Base-by-base conservation (phyloP, 2,888 invertebrate genomes). In the Acleris holmiana region DNA sequence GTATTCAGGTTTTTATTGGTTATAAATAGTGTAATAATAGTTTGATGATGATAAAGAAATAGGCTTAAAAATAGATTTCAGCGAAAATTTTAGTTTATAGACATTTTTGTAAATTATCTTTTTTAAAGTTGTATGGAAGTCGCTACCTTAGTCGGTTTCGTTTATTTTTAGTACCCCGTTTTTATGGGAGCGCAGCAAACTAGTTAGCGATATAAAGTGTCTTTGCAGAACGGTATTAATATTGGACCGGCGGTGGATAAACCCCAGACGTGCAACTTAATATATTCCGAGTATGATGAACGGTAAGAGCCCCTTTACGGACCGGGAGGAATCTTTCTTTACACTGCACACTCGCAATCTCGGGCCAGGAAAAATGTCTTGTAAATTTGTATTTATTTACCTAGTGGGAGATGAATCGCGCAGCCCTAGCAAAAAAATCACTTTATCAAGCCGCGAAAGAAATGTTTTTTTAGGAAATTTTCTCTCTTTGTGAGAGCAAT, bases 261-360 rank as follows among this genome's bases (percentile, higher is more conserved):
- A 67, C 66, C 67, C 53, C 67, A 71, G 69, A 74, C 70, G 70
- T 72, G 76, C 72, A 46, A 70, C 67, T 67, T 80, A 78, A 83
- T 84, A 80, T 82, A 82, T 83, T 80, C 79, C 69, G 71, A 71
- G 72, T 75, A 81, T 81, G 80, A 80, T 72, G 76, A 73, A 82
- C 78, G 76, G 72, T 76, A 75, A 76, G 72, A 74, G 73, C 41
- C 55, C 72, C 69, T 78, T 77, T 76, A 72, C 35, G 35, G 35
- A 35, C 35, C 35, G 35, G 35, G 73, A 67, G 68, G 71, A 74
- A 73, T 76, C 72, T 74, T 76, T 75, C 71, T 73, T 73, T 73
- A 70, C 73, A 70, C 67, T 55, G 61, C 68, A 67, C 68, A 50
- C 63, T 70, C 67, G 61, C 47, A 54, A 64, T 64, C 58, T 64